Base-by-base conservation (phyloP, 1,140 invertebrate genomes). In the Drosophila bocqueti region DNA sequence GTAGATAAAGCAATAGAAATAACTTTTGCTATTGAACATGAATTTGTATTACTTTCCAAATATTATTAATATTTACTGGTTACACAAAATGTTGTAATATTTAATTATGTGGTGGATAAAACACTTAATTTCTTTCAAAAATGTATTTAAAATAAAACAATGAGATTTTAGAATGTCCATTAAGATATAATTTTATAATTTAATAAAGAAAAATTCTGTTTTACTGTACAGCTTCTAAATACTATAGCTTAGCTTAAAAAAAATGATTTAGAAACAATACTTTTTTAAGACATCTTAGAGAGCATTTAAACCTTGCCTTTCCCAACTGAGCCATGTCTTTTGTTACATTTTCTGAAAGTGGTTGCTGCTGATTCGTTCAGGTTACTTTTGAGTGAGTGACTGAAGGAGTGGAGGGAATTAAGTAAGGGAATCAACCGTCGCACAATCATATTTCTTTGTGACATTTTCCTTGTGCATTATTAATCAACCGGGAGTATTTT, bases 401-500 rank as follows among this genome's bases (percentile, higher is more conserved):
- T 18, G 31, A 34, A 59, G 7, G 21, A 59, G 52, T 7, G 42
- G 36, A 58, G 24, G 45, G 69, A 67, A 60, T 52, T 68, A 67
- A 75, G 46, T 38, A 43, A 54, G 18, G 50, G 45, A 49, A 55
- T 76, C 42, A 61, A 43, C 46, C 52, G 38, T 65, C 43, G 67
- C 54, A 74, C 66, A 73, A 57, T 63, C 64, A 81, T 90, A 75
- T 79, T 84, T 90, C 85, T 84, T 84, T 72, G 74, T 90, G 81
- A 90, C 81, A 84, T 90, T 89, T 81, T 79, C 54, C 74, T 72
- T 87, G 68, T 76, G 72, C 79, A 85, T 89, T 89, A 90, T 89
- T 89, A 89, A 89, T 89, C 85, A 89, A 89, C 67, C 67, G 85
- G 75, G 85, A 69, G 75, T 76, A 90, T 90, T 85, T 87, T 81